Conservation (phyloP, 2,797 vertebrate species). For the Poliocrania exsul region DNA sequence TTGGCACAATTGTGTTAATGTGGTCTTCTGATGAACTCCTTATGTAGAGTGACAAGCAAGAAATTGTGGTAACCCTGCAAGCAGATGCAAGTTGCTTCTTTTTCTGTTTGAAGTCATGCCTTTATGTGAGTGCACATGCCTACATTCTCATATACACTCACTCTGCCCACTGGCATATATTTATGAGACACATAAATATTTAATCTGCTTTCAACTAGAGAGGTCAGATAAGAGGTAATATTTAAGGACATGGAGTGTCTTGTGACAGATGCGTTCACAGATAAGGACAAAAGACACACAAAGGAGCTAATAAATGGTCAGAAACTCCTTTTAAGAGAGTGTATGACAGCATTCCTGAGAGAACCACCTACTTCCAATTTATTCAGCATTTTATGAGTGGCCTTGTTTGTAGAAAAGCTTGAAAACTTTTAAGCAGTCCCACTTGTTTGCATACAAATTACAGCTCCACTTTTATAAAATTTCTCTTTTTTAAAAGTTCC, state of each 20-base stretch:
- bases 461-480: background rate
- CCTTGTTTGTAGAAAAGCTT: background rate
- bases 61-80: background rate
- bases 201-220: background rate
- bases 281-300: slow-evolving; percentile 9
- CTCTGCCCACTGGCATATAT: background rate
- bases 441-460: background rate
- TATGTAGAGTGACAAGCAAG: background rate
- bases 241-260: background rate
- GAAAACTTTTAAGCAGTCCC: background rate
- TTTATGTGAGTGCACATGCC: background rate
- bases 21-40: background rate
- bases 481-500: background rate
- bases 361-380: background rate
- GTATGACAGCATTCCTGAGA: background rate
- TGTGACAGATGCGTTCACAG: background rate
- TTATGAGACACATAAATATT: background rate
- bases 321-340: background rate
- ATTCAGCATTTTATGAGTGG: background rate
- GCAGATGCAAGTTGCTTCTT: background rate
- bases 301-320: background rate
- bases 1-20: background rate
- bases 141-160: background rate
- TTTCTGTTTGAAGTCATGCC: background rate
- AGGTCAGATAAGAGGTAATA: background rate